Percentiles rank a stretch among this genome's conserved stretches.
phyloP scores from a whole-genome alignment of 2,113 vertebrate genomes.

The Callithrix jacchus region DNA sequence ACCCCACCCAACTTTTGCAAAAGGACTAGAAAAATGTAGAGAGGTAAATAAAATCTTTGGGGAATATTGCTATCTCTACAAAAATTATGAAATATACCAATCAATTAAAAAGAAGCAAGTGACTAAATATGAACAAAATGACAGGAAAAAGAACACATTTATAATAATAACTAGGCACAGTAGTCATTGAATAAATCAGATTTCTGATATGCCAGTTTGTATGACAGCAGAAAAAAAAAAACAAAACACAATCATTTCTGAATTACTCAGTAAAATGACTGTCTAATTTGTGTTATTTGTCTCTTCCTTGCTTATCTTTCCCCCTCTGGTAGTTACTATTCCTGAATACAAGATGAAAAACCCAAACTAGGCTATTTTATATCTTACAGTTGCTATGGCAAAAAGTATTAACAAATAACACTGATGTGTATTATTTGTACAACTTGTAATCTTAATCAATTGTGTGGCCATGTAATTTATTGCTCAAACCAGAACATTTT shows the following conservation, averaged over 20 bases:
- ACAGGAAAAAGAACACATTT: neutral
- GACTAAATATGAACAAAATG: neutral
- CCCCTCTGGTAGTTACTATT: neutral
- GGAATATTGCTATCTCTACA: neutral
- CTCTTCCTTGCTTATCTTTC: neutral
- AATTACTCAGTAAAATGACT: neutral
- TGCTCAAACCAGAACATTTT: neutral
- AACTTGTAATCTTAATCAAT: neutral
- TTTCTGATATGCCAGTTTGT: constrained; percentile 22
- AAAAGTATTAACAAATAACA: neutral
- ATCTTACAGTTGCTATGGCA: neutral
- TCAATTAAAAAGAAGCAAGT: constrained; percentile 44
- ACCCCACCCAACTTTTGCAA: neutral
- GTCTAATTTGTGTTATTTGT: neutral
- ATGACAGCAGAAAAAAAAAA: constrained; percentile 20
- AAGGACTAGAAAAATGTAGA: neutral
- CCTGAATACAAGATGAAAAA: neutral
- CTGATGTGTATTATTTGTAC: neutral
- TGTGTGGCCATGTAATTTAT: neutral
- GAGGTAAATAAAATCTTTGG: neutral
- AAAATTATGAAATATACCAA: neutral
- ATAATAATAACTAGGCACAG: neutral
- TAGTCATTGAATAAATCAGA: constrained; percentile 51
- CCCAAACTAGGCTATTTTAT: neutral
- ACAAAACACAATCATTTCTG: constrained; percentile 9